Conservation (phyloP, 2,797 vertebrate genomes). For the Pseudocheirus occidentalis region DNA sequence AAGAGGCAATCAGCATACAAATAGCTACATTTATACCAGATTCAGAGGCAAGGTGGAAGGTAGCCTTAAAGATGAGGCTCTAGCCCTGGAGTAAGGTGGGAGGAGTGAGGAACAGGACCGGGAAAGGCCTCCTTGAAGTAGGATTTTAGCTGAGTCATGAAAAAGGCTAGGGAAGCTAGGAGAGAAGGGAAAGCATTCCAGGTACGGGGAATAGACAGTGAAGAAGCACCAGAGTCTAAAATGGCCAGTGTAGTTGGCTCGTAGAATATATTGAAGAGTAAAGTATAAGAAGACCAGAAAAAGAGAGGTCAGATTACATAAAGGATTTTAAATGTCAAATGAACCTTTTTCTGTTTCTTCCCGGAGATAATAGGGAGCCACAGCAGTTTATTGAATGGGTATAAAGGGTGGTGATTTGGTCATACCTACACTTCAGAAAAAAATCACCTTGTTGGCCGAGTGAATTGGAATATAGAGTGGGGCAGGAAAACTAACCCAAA, state of each 20-base stretch:
- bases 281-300: not conserved
- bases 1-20: not conserved
- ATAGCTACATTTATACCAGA: not conserved
- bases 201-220: not conserved
- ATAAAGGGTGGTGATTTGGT: not conserved
- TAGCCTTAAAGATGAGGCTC: not conserved
- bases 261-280: not conserved
- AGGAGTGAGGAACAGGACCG: not conserved
- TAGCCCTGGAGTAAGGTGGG: not conserved
- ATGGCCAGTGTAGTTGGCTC: not conserved
- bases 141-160: not conserved
- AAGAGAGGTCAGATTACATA: not conserved
- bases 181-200: not conserved
- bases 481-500: not conserved
- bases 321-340: not conserved
- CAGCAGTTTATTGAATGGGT: not conserved
- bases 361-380: not conserved
- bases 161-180: not conserved
- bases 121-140: not conserved
- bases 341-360: not conserved
- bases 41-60: not conserved
- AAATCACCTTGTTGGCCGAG: not conserved
- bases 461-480: not conserved
- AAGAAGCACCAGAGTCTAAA: not conserved
- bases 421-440: not conserved